These are phyloP conservation scores for Oreortyx pictus DNA, from an alignment of 2,797 vertebrate species.

Conservation along the genomic window DNA sequence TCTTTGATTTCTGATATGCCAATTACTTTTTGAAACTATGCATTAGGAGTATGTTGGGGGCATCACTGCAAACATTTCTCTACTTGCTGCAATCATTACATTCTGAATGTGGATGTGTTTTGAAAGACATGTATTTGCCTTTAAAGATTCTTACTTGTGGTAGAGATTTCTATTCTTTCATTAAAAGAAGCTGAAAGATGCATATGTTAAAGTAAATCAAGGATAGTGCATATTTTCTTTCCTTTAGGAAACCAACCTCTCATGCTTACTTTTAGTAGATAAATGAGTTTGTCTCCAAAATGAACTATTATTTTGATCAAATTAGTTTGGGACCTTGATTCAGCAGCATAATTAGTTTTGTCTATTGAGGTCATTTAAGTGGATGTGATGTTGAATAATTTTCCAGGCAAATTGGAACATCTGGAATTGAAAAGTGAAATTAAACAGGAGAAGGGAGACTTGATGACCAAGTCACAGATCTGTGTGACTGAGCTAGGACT, in stretches of 20 bases:
- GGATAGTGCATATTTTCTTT: background rate
- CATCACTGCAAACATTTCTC: background rate
- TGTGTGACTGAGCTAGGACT: background rate
- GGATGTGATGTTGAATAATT: background rate
- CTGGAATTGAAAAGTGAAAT: background rate
- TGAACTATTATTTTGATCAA: background rate
- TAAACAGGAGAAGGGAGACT: background rate
- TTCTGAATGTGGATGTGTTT: background rate
- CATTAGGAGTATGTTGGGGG: background rate
- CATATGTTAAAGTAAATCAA: background rate
- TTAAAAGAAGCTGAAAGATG: background rate
- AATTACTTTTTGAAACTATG: background rate
- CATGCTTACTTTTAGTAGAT: background rate
- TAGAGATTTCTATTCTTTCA: background rate
- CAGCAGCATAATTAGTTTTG: background rate
- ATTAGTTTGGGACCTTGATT: background rate
- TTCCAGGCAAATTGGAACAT: background rate
- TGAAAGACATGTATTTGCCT: background rate
- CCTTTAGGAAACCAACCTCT: background rate
- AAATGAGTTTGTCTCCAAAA: background rate
- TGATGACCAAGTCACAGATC: background rate
- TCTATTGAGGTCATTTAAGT: background rate
- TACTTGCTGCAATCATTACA: background rate
- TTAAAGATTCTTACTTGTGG: fast-evolving
- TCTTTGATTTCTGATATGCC: background rate